Evolutionary conservation across 2,797 vertebrate genomes (phyloP).

Genomic region (Zenarchopterus dispar): DNA sequence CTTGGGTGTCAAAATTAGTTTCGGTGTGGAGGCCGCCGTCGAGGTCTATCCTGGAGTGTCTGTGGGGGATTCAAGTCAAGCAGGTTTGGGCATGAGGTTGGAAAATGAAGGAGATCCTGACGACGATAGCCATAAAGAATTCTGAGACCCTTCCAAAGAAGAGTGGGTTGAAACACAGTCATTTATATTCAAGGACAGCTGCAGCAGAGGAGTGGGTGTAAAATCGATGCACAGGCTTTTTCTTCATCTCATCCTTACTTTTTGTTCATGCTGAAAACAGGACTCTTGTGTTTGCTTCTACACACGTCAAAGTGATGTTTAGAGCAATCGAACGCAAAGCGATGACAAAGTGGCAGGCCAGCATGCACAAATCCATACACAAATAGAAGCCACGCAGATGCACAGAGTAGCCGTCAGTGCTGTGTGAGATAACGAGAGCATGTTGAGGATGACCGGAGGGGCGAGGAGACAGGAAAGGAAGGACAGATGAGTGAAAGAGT

Average conservation of each 20-base stretch:
- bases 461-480: slow-evolving; percentile 31
- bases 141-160: slow-evolving; percentile 51
- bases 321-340: slow-evolving; percentile 21
- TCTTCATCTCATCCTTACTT: slow-evolving; percentile 67
- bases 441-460: slow-evolving; percentile 61
- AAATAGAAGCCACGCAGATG: slow-evolving; percentile 26
- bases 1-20: slow-evolving; percentile 63
- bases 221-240: slow-evolving; percentile 70
- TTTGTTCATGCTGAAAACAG: slow-evolving; percentile 60
- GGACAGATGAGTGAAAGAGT: slow-evolving; percentile 53
- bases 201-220: slow-evolving; percentile 64
- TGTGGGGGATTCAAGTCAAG: slow-evolving; percentile 37
- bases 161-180: slow-evolving; percentile 58
- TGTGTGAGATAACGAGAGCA: slow-evolving; percentile 58
- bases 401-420: slow-evolving; percentile 43
- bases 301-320: slow-evolving; percentile 29
- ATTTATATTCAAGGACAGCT: slow-evolving; percentile 77
- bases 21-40: slow-evolving; percentile 61
- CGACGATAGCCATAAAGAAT: slow-evolving; percentile 56
- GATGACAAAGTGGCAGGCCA: slow-evolving; percentile 23
- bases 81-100: slow-evolving; percentile 51
- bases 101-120: slow-evolving; percentile 66
- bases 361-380: slow-evolving; percentile 18
- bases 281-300: slow-evolving; percentile 11
- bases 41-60: slow-evolving; percentile 31